Conservation (phyloP, 2,113 vertebrate species). For the Zeus faber region DNA sequence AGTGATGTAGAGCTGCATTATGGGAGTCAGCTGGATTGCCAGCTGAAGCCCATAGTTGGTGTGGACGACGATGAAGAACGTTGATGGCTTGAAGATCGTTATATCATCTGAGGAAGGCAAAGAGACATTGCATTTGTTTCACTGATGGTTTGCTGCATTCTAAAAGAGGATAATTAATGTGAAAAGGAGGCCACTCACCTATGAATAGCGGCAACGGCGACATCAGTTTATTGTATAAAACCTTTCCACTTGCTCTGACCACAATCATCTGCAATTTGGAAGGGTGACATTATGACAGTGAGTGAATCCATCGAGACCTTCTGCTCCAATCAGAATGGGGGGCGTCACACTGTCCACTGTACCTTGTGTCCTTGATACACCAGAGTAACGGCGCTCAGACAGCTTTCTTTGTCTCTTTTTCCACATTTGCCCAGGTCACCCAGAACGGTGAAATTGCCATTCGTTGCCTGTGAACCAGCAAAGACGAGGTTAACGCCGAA, state of each 20-base stretch:
- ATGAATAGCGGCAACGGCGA: constrained; percentile 77
- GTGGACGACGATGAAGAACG: constrained; percentile 79
- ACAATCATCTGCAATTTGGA: constrained; percentile 69
- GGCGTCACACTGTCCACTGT: too few relatives aligned
- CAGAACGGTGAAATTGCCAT: constrained; percentile 72
- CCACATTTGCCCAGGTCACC: constrained; percentile 80
- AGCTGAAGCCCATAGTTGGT: constrained; percentile 77
- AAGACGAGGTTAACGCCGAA: too few relatives aligned
- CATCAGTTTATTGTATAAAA: constrained; percentile 73
- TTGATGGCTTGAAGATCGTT: constrained; percentile 81
- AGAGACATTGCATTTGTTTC: too few relatives aligned
- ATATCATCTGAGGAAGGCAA: constrained; percentile 67
- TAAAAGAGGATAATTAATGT: not conserved
- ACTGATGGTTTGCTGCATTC: too few relatives aligned
- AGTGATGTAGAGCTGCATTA: constrained; percentile 83
- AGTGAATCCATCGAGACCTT: too few relatives aligned
- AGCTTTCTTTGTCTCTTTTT: constrained; percentile 77
- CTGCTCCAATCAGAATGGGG: too few relatives aligned
- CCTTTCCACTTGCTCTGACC: constrained; percentile 71
- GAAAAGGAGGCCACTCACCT: constrained; percentile 54
- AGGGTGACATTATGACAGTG: too few relatives aligned
- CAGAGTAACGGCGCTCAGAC: constrained; percentile 76
- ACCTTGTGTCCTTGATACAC: constrained; percentile 68
- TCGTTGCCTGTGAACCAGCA: constrained; percentile 45
- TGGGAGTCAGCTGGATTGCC: constrained; percentile 78